Base-by-base conservation (phyloP, 2,113 vertebrate genomes). In the Rattus rattus region DNA sequence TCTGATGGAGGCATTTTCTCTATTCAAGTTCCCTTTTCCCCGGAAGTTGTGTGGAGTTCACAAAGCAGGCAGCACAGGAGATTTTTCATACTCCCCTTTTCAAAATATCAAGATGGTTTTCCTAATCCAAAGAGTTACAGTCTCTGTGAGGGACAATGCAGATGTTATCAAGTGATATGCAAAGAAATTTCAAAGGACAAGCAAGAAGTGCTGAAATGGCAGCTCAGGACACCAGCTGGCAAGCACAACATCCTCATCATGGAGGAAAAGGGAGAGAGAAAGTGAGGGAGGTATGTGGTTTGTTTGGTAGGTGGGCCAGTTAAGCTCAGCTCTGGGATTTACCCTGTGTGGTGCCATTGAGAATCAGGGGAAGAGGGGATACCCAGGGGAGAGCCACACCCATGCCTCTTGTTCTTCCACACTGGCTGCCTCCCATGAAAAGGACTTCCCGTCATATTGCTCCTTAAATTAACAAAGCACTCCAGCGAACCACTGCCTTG, bases 381-480 rank as follows among this genome's bases (percentile, higher is more conserved):
- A 9, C 36, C 17, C 69, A 73, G 77, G 4, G 4, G 19, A 81
- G 54, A 88, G 47, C 22, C 49, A 67, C 61, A 59, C 73, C 54
- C 59, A 26, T 6, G 75, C 77, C 93, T 65, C 47, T 80, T 2
- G 65, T 28, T 91, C 88, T 79, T 54, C 63, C 84, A 70, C 13
- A 0, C 56, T 13, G 65, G 8, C 65, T n/a, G 17, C 13, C 90
- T 93, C 89, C 85, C 73, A 1, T 36, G 65, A 88, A 20, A 56
- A 91, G 36, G 69, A 72, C 59, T 94, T 94, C 94, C 1, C 3
- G 61, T 93, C 85, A n/a, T 26, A 92, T 2, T 61, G 88, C 85
- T 91, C 94, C 92, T 96, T 80, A 80, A 97, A 97, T 95, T 97
- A 97, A 91, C 85, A 97, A 95, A 97, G 94, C 91, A 69, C 92